Evolutionary conservation across 2,888 invertebrate species (phyloP).

Genomic region (Chymomyza amoena): DNA sequence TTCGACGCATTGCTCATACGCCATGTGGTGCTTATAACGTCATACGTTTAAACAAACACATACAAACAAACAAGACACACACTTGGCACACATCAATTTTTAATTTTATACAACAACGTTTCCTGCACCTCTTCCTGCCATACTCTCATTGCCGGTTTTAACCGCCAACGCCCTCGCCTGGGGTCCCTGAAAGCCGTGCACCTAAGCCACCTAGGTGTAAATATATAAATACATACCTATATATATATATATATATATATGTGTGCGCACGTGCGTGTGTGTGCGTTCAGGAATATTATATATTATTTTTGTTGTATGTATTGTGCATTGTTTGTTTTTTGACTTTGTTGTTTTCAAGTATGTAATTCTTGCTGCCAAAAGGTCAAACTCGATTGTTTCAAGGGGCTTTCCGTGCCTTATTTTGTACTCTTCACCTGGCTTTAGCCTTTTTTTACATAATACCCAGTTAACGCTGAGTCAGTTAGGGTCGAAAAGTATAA

Average conservation of each 20-base stretch:
- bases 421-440: conserved; percentile 27
- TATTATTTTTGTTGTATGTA: conserved; percentile 6
- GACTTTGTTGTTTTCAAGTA: conserved; percentile 9
- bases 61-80: conserved; percentile 15
- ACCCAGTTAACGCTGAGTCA: conserved; percentile 42
- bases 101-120: conserved; percentile 19
- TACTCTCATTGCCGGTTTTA: neutral
- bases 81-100: conserved; percentile 33
- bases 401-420: conserved; percentile 54
- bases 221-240: no score
- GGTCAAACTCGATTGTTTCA: conserved; percentile 57
- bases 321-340: conserved; percentile 28
- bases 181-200: neutral
- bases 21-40: conserved; percentile 14
- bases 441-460: conserved; percentile 14
- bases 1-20: conserved; percentile 22
- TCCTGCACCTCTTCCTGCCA: neutral
- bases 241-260: neutral
- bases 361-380: conserved; percentile 35
- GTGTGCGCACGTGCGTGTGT: neutral
- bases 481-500: conserved; percentile 30
- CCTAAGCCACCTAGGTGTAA: neutral
- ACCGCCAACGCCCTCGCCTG: neutral
- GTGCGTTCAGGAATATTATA: neutral
- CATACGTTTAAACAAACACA: neutral